Evolutionary conservation across 2,888 invertebrate species (phyloP), one percentile per base, ranked within the genome.

Genomic region (Camponotus fellah): DNA sequence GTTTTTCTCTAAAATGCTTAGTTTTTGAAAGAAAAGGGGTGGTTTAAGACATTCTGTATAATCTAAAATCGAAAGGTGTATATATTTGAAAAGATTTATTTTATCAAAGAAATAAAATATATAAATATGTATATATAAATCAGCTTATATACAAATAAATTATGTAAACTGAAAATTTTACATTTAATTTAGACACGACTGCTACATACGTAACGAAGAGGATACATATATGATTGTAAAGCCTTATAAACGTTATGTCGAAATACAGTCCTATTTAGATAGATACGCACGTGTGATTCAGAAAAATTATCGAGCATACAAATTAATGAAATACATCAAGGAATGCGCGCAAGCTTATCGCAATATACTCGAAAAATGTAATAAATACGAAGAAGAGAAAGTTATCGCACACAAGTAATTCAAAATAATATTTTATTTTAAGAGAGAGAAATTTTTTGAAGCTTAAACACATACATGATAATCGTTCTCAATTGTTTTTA

Each of bases 241-340:
- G 74, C 96, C 96, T 0, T 97, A 97, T 92, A 97, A 97, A 93
- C 96, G 96, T 0, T 96, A 96, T 84, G 96, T 96, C 0, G 96
- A 97, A 91, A 96, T 96, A 95, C 95, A 96, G 71, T 95, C 96
- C 95, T 95, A 87, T 71, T 64, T 86, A 49, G 87, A 89, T 53
- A 84, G 69, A 0, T 81, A 89, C 0, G 90, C 90, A 1, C 93
- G 96, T 10, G 94, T 96, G 64, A 97, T 98, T 88, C 97, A 98
- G 92, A 95, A 97, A 85, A 96, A 96, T 79, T 97, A 96, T 91
- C 95, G 96, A 85, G 96, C 96, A 69, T 96, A 96, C 94, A 96
- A 95, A 91, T 96, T 96, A 81, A 92, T 95, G 87, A 95, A 95
- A 86, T 94, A 95, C 26, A 94, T 97, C 6, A 95, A 95, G 89